Conservation (phyloP, 2,797 vertebrate genomes). For the Etheostoma nigrum region DNA sequence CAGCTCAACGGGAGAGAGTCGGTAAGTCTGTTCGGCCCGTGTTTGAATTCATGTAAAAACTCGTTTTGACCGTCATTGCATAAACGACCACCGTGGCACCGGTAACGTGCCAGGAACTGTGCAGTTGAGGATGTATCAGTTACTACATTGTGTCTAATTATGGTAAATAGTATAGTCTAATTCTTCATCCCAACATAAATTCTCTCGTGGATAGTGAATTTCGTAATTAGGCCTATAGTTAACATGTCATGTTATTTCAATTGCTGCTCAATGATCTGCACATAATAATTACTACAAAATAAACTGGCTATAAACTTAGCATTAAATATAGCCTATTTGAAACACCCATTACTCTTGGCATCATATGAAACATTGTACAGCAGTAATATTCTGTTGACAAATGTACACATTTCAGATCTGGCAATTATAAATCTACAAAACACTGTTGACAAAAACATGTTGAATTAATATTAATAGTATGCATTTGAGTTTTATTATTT, state of each 20-base stretch:
- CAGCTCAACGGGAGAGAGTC: conserved; percentile 97
- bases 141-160: background rate
- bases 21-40: conserved; percentile 82
- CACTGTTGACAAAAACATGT: background rate
- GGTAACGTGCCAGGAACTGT: background rate
- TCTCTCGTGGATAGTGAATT: background rate
- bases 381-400: background rate
- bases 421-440: background rate
- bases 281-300: background rate
- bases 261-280: background rate
- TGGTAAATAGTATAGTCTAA: background rate
- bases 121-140: background rate
- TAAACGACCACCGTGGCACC: background rate
- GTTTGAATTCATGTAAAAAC: conserved; percentile 8
- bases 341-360: background rate
- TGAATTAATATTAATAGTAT: background rate
- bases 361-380: background rate
- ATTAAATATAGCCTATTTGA: background rate
- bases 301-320: background rate
- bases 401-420: background rate
- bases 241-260: background rate
- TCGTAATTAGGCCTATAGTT: background rate
- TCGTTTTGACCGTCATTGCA: background rate
- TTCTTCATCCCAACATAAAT: background rate
- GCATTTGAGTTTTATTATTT: background rate